A percentile compares a stretch with the other conserved stretches of the same genome.
Conservation (phyloP, 1,140 invertebrate genomes). For the Chrysomallon squamiferum region DNA sequence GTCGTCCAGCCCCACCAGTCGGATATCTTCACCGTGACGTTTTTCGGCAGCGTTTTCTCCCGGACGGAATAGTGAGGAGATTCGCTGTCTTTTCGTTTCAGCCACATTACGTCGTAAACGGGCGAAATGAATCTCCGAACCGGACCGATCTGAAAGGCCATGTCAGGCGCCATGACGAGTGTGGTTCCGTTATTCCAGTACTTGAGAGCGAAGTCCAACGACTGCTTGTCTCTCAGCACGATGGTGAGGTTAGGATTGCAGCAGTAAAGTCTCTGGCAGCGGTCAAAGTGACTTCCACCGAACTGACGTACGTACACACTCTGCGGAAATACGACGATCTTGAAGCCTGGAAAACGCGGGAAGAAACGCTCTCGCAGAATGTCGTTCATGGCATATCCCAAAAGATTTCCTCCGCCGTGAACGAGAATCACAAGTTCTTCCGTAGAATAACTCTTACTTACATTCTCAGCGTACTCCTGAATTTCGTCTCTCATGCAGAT, state of each 20-base stretch:
- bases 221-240: constrained; percentile 28
- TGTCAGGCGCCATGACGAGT: constrained; percentile 23
- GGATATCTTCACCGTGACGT: constrained; percentile 6
- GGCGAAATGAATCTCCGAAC: constrained; percentile 14
- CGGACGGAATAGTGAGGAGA: constrained; percentile 6
- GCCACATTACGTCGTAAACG: constrained; percentile 23
- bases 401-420: constrained; percentile 34
- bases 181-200: constrained; percentile 14
- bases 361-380: constrained; percentile 1
- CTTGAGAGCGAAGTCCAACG: constrained; percentile 16
- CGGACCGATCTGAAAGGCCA: constrained; percentile 25
- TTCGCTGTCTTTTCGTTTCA: constrained; percentile 14
- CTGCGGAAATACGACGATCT: constrained; percentile 20
- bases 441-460: constrained; percentile 3
- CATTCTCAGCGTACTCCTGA: background rate
- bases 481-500: constrained; percentile 4
- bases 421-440: constrained; percentile 23
- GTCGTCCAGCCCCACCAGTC: constrained; percentile 16
- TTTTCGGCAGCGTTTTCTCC: background rate
- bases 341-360: constrained; percentile 12
- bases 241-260: constrained; percentile 23
- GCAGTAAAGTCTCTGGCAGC: constrained; percentile 12
- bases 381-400: constrained; percentile 17
- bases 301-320: constrained; percentile 18
- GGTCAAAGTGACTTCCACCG: background rate